phyloP scores from a whole-genome alignment of 2,888 invertebrate genomes.

The Anarsia innoxiella region DNA sequence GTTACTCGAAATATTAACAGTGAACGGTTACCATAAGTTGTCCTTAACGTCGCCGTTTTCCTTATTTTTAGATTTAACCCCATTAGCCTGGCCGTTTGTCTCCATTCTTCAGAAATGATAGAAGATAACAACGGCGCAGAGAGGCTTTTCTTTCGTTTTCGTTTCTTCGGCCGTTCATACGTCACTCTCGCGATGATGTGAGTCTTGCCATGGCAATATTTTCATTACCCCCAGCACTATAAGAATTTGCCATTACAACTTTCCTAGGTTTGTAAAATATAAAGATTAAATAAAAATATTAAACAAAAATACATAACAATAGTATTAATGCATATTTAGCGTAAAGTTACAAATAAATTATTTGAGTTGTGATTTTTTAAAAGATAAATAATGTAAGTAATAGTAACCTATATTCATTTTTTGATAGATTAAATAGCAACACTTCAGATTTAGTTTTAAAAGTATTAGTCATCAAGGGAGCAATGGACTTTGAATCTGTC shows the following conservation, averaged over 20 bases:
- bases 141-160: conserved; percentile 73
- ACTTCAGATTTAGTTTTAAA: neutral
- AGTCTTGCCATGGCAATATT: conserved; percentile 29
- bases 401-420: too few relatives aligned
- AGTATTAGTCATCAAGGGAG: conserved; percentile 3
- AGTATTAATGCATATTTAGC: too few relatives aligned
- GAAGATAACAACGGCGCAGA: conserved; percentile 75
- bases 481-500: too few relatives aligned
- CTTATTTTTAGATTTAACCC: conserved; percentile 77
- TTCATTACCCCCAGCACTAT: neutral
- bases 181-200: conserved; percentile 60
- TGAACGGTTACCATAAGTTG: conserved; percentile 78
- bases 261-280: too few relatives aligned
- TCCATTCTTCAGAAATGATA: conserved; percentile 72
- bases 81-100: conserved; percentile 75
- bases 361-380: too few relatives aligned
- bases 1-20: conserved; percentile 60
- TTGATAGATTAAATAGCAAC: conserved; percentile 6
- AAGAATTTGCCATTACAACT: too few relatives aligned
- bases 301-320: too few relatives aligned
- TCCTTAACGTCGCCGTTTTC: conserved; percentile 78
- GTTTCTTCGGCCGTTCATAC: conserved; percentile 72
- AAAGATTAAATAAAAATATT: too few relatives aligned
- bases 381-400: too few relatives aligned
- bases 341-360: too few relatives aligned